Evolutionary conservation across 1,140 invertebrate genomes (phyloP).

Genomic region (Sitophilus oryzae): DNA sequence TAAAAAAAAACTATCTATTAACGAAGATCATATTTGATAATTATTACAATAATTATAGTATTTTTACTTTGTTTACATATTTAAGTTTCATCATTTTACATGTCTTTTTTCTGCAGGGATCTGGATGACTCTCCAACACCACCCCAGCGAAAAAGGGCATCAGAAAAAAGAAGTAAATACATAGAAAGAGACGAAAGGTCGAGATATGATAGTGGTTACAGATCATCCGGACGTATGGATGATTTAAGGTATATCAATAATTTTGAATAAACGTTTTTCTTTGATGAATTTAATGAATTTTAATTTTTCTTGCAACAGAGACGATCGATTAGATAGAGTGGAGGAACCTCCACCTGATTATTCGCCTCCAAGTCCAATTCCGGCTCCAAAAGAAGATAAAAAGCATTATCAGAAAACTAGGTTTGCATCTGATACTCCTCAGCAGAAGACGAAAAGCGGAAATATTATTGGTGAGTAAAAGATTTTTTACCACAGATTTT

Average conservation of each 20-base stretch:
- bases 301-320: conserved; percentile 29
- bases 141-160: conserved; percentile 54
- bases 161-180: conserved; percentile 45
- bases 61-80: no score
- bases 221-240: conserved; percentile 43
- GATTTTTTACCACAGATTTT: conserved; percentile 1
- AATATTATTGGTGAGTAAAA: conserved; percentile 43
- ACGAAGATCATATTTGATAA: no score
- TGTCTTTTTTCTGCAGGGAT: conserved; percentile 11
- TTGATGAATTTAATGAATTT: not conserved
- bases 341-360: conserved; percentile 64
- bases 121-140: conserved; percentile 45
- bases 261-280: no score
- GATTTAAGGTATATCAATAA: conserved; percentile 45
- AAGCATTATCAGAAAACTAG: conserved; percentile 61
- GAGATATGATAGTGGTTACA: conserved; percentile 46
- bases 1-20: no score
- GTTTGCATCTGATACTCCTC: conserved; percentile 54
- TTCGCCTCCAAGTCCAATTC: conserved; percentile 57
- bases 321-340: conserved; percentile 45
- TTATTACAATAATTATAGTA: no score
- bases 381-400: conserved; percentile 45
- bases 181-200: conserved; percentile 13
- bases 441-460: conserved; percentile 43
- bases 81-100: no score